Evolutionary conservation across 2,888 invertebrate genomes (phyloP).

Genomic region (Pachydiplax longipennis): DNA sequence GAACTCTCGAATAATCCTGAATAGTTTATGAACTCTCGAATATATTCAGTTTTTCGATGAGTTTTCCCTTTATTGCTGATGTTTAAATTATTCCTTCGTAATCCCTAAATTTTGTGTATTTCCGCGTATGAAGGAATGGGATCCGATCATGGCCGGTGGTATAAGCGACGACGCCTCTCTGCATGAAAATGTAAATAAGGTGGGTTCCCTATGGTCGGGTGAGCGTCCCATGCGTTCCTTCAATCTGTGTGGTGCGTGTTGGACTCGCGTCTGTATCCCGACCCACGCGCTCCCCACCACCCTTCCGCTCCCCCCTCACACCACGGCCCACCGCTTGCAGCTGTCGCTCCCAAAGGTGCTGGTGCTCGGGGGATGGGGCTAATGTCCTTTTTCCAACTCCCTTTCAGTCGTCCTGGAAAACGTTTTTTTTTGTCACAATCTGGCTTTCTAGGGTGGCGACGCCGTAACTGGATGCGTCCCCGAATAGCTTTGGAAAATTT

Average conservation of each 20-base stretch:
- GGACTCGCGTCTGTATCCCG: slow-evolving; percentile 46
- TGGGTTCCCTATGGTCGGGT: background rate
- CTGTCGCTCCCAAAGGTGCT: slow-evolving; percentile 7
- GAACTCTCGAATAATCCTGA: no score
- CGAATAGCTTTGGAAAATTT: background rate
- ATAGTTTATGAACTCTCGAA: no score
- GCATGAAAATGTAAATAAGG: background rate
- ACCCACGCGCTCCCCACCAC: slow-evolving; percentile 50
- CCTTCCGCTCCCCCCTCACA: slow-evolving; percentile 47
- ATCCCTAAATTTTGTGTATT: no score
- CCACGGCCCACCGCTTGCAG: background rate
- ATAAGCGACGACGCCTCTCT: background rate
- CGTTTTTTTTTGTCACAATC: slow-evolving; percentile 2
- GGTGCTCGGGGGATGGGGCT: slow-evolving; percentile 4
- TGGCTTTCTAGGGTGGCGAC: background rate
- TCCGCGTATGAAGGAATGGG: background rate
- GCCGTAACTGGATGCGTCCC: background rate
- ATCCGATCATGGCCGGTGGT: background rate
- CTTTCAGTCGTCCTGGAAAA: background rate
- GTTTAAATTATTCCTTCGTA: no score
- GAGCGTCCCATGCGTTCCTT: background rate
- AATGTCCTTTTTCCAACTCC: slow-evolving; percentile 15
- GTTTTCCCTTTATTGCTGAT: no score
- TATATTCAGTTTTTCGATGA: no score
- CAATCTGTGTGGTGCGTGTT: slow-evolving; percentile 45